A percentile compares a stretch with the other conserved stretches of the same genome.
phyloP scores from a whole-genome alignment of 2,797 vertebrate species.

The Rhinatrema bivittatum region DNA sequence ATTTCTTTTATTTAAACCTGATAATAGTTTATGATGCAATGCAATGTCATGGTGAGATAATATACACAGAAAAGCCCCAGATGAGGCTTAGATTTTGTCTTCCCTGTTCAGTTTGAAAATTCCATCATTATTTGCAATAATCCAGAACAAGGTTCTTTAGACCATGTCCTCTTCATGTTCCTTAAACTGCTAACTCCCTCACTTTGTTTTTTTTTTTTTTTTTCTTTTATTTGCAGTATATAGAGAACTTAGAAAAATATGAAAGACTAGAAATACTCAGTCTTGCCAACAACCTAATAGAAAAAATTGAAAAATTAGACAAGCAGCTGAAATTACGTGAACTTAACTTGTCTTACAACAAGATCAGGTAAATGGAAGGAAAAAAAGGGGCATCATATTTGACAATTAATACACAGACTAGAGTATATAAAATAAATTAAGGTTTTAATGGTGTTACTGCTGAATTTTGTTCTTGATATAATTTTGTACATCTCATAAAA shows the following conservation, averaged over 20 bases:
- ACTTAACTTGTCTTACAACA: slow-evolving; percentile 72
- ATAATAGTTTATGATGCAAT: too few relatives aligned
- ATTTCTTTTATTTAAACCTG: too few relatives aligned
- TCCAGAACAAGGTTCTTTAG: too few relatives aligned
- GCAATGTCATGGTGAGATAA: too few relatives aligned
- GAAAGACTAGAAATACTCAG: slow-evolving; percentile 59
- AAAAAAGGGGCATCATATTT: too few relatives aligned
- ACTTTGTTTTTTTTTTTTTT: background rate
- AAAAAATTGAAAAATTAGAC: slow-evolving; percentile 73
- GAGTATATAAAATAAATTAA: background rate
- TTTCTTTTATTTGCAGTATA: slow-evolving; percentile 45
- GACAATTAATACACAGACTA: background rate
- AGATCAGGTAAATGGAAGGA: slow-evolving; percentile 62
- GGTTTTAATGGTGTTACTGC: background rate
- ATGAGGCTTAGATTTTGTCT: too few relatives aligned
- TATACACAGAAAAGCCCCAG: too few relatives aligned
- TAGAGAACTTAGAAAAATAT: slow-evolving; percentile 77
- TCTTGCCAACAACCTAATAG: slow-evolving; percentile 68
- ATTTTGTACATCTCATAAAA: background rate
- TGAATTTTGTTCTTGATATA: background rate
- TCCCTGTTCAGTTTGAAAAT: too few relatives aligned
- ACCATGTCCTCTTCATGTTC: background rate
- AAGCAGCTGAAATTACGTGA: slow-evolving; percentile 62
- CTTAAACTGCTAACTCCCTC: background rate
- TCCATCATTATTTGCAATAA: too few relatives aligned